A percentile compares a stretch with the other conserved stretches of the same genome.
These are phyloP conservation scores for Gallinago nigripennis DNA, from an alignment of 2,797 vertebrate genomes.

Conservation along the genomic window DNA sequence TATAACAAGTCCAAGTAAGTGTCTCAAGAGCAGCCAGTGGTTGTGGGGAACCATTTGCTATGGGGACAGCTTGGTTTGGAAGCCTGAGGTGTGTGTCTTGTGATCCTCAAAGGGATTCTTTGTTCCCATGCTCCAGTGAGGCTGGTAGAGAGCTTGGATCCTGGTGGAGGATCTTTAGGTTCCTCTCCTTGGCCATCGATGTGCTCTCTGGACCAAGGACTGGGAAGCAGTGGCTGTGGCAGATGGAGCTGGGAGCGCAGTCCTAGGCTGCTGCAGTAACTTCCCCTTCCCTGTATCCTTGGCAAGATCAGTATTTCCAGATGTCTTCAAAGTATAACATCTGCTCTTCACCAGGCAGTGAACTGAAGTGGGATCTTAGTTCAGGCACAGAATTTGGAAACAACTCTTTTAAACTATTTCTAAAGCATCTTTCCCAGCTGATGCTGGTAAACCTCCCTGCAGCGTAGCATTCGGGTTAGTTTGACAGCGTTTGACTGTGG, in stretches of 20 bases:
- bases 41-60: neutral
- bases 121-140: rapidly evolving
- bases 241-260: neutral
- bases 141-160: neutral
- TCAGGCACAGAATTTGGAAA: neutral
- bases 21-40: neutral
- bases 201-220: neutral
- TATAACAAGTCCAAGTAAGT: slow-evolving; percentile 99
- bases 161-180: neutral
- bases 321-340: neutral
- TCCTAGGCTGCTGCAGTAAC: neutral
- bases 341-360: neutral
- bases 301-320: neutral
- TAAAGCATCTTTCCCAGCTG: neutral
- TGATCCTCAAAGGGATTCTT: neutral
- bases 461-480: neutral
- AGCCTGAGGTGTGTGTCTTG: neutral
- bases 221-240: neutral
- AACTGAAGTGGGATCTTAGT: neutral
- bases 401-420: neutral
- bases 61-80: neutral
- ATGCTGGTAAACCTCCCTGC: neutral
- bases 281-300: neutral
- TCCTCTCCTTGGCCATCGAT: neutral
- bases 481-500: neutral